These are phyloP conservation scores for Nomada lathburiana DNA, from an alignment of 2,888 invertebrate genomes.

Conservation along the genomic window DNA sequence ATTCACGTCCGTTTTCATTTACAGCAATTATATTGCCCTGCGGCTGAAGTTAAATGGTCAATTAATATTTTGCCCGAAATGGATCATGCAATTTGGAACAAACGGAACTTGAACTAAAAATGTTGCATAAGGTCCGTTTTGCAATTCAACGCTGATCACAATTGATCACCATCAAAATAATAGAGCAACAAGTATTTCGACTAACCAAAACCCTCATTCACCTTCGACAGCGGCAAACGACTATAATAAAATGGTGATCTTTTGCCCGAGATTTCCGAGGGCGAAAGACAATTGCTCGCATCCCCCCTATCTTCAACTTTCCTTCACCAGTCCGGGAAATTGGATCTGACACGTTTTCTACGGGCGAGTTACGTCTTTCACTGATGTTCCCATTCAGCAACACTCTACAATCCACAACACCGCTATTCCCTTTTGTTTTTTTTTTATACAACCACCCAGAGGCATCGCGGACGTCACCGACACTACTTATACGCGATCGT, in stretches of 20 bases:
- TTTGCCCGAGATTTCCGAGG: slow-evolving; percentile 27
- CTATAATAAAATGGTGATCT: slow-evolving; percentile 34
- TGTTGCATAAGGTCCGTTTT: no score
- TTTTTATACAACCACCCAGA: background rate
- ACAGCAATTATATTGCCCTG: no score
- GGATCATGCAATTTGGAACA: no score
- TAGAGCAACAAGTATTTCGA: background rate
- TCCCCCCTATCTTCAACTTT: slow-evolving; percentile 42
- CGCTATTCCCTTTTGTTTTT: background rate
- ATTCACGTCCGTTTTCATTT: no score
- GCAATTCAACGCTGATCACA: no score
- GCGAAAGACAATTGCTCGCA: slow-evolving; percentile 42
- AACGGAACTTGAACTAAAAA: no score
- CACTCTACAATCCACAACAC: background rate
- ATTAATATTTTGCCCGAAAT: no score
- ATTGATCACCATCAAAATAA: no score
- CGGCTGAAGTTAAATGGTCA: no score
- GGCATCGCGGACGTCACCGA: slow-evolving; percentile 6
- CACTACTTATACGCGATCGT: slow-evolving; percentile 52
- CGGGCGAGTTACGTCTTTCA: background rate
- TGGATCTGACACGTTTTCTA: slow-evolving; percentile 46
- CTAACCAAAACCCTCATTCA: slow-evolving; percentile 2
- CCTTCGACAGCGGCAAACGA: background rate
- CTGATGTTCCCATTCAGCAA: background rate
- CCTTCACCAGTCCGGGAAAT: slow-evolving; percentile 53